These are phyloP conservation scores for Adela reaumurella DNA, from an alignment of 2,888 invertebrate species.

Conservation along the genomic window DNA sequence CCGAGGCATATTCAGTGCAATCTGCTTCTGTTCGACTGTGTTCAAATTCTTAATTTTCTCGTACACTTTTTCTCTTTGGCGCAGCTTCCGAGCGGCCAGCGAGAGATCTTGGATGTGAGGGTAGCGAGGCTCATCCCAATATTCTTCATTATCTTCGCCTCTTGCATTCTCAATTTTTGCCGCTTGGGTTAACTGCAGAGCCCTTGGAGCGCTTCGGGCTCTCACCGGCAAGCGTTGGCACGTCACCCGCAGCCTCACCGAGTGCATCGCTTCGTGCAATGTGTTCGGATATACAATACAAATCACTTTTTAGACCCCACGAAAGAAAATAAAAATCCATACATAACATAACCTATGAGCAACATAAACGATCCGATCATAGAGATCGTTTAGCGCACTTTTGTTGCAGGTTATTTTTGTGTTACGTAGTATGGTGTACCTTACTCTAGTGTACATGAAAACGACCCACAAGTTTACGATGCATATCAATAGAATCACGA, in stretches of 20 bases:
- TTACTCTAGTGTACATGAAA: no score
- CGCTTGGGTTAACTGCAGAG: neutral
- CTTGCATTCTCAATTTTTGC: neutral
- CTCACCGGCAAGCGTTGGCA: neutral
- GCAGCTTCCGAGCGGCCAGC: conserved; percentile 37
- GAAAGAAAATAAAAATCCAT: no score
- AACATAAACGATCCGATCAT: no score
- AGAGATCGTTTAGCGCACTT: no score
- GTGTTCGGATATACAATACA: no score
- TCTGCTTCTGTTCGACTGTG: conserved; percentile 81
- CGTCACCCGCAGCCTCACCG: neutral
- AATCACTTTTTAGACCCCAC: no score
- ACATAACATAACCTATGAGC: no score
- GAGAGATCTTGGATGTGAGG: conserved; percentile 65
- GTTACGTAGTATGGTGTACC: no score
- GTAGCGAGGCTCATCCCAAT: conserved; percentile 40
- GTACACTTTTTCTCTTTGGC: conserved; percentile 43
- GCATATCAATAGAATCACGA: no score
- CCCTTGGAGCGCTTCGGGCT: neutral
- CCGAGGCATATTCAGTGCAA: conserved; percentile 76
- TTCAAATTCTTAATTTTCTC: conserved; percentile 60
- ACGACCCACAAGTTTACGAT: no score
- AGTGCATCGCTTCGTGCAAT: neutral
- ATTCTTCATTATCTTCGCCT: conserved; percentile 23
- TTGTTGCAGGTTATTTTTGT: no score